Evolutionary conservation across 2,888 invertebrate genomes (phyloP).

Genomic region (Scaptomyza caliginosa): DNA sequence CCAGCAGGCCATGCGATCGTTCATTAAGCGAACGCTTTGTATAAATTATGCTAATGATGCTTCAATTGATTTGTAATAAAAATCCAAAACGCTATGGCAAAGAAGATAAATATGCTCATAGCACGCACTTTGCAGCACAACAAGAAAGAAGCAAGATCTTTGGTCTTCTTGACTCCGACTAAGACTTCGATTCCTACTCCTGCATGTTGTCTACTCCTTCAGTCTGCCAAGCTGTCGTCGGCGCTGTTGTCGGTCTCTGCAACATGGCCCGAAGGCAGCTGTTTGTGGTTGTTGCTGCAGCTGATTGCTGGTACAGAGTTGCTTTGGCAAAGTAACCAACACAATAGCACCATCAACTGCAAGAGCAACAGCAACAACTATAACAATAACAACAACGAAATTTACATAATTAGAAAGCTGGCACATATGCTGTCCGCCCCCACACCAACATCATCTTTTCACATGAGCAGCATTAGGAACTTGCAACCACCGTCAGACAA

Average conservation of each 20-base stretch:
- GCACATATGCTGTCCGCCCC: conserved; percentile 71
- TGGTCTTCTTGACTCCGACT: conserved; percentile 18
- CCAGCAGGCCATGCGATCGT: conserved; percentile 54
- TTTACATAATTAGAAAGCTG: conserved; percentile 79
- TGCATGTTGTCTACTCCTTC: conserved; percentile 28
- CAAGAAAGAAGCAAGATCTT: conserved; percentile 33
- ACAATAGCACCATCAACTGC: conserved; percentile 30
- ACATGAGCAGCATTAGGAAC: conserved; percentile 17
- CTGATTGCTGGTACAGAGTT: conserved; percentile 36
- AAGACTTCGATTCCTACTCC: conserved; percentile 12
- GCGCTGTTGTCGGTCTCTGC: conserved; percentile 19
- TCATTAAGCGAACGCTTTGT: conserved; percentile 84
- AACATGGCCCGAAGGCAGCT: conserved; percentile 35
- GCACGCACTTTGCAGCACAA: conserved; percentile 80
- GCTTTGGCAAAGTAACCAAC: conserved; percentile 25
- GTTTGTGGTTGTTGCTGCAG: conserved; percentile 31
- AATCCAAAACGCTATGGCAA: conserved; percentile 80
- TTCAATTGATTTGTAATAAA: conserved; percentile 85
- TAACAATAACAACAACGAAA: conserved; percentile 26
- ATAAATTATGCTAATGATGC: conserved; percentile 85
- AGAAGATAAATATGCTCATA: conserved; percentile 84
- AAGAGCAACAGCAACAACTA: no score
- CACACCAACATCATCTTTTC: conserved; percentile 28
- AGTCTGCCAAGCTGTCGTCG: conserved; percentile 29
- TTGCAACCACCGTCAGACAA: conserved; percentile 64